Conservation (phyloP, 2,797 vertebrate species). For the Mycteria americana region DNA sequence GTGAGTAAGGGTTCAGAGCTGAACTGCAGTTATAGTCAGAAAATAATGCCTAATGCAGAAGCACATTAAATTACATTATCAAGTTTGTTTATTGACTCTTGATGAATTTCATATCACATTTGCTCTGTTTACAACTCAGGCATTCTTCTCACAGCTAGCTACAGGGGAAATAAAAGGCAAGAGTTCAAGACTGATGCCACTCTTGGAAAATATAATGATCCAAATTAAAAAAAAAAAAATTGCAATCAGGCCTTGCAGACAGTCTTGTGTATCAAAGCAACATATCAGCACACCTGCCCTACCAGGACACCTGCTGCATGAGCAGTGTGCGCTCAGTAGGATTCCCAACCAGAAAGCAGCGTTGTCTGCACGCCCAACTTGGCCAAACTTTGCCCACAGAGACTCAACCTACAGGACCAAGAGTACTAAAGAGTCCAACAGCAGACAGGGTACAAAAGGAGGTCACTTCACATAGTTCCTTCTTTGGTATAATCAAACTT, state of each 20-base stretch:
- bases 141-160: not conserved
- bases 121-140: not conserved
- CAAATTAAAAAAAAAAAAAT: not conserved
- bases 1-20: not conserved
- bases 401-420: not conserved
- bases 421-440: not conserved
- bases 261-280: not conserved
- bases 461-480: not conserved
- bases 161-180: not conserved
- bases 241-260: not conserved
- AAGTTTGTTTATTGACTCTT: not conserved
- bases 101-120: not conserved
- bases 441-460: not conserved
- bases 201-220: not conserved
- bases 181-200: not conserved
- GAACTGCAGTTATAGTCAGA: not conserved
- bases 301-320: not conserved
- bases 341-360: not conserved
- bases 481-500: not conserved
- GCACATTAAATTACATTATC: not conserved
- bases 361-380: fast-evolving
- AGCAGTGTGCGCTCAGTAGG: not conserved
- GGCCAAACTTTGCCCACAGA: not conserved
- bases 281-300: not conserved
- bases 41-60: not conserved